Evolutionary conservation across 2,797 vertebrate species (phyloP), one percentile per base, ranked within the genome.

Genomic region (Myotis daubentonii): DNA sequence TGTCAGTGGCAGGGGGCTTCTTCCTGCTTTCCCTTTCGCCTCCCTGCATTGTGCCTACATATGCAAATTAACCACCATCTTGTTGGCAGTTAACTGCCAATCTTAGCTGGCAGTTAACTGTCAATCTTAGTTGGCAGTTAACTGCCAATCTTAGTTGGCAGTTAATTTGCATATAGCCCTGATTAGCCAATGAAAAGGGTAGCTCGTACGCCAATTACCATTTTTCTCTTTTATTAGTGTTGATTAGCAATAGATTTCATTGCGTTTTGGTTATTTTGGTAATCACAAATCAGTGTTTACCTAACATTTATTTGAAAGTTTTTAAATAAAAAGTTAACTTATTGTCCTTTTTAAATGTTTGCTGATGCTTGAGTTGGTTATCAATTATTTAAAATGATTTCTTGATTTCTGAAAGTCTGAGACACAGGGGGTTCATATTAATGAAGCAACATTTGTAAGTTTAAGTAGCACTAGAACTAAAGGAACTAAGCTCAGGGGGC

Each of bases 381-480:
- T 84, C 44, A 91, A 62, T 95, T 41, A 70, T 51, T 71, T 92
- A 8, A 74, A 94, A 84, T 10, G 47, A 82, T 82, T 94, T 95
- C 30, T 41, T 62, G 13, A 88, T 74, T 74, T 53, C 30, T 78
- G 28, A 93, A 91, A 75, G 41, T 8, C 53, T 62, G 22, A 71
- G 28, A 65, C 16, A 82, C 8, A 82, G 33, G 70, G 30, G 41
- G 3, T 41, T 89, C 13, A 71, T 65, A 44, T 91, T 36, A 75
- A 83, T 93, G 62, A 71, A 30, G 57, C 22, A n/a, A 62, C 4
- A 93, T 38, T 49, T 19, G 16, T 28, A 41, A 33, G 23, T 87
- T 60, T 47, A 85, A 41, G 30, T 38, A 70, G 60, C 20, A 60
- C 30, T 81, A 30, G 57, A 71, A 86, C 41, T 79, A 75, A 87